A percentile compares a stretch with the other conserved stretches of the same genome.
Evolutionary conservation across 1,140 invertebrate species (phyloP).

Genomic region (Cydia fagiglandana): DNA sequence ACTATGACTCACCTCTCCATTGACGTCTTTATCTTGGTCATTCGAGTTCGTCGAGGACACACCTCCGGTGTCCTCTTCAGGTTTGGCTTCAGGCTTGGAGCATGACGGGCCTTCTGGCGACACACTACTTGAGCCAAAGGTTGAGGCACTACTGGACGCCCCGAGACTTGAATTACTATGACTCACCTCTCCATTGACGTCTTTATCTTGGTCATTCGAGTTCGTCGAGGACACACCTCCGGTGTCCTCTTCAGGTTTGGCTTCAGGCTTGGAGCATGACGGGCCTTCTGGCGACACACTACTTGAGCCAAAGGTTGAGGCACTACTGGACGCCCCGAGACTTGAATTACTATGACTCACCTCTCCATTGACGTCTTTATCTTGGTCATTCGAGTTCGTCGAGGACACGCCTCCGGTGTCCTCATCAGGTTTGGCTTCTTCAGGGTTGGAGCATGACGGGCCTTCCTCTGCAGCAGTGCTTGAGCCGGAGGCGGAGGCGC

Average conservation of each 20-base stretch:
- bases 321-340: conserved; percentile 59
- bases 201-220: conserved; percentile 67
- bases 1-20: conserved; percentile 62
- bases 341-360: conserved; percentile 42
- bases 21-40: conserved; percentile 66
- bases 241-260: conserved; percentile 63
- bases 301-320: conserved; percentile 60
- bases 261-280: conserved; percentile 65
- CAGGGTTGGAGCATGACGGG: conserved; percentile 67
- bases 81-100: conserved; percentile 61
- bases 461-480: conserved; percentile 50
- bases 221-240: conserved; percentile 74
- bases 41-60: conserved; percentile 73
- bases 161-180: conserved; percentile 37
- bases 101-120: conserved; percentile 55
- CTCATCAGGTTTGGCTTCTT: conserved; percentile 57
- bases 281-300: conserved; percentile 54
- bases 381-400: conserved; percentile 69
- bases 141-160: conserved; percentile 57
- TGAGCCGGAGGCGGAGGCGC: conserved; percentile 57
- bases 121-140: conserved; percentile 66
- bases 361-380: conserved; percentile 71
- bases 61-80: conserved; percentile 68
- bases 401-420: conserved; percentile 73
- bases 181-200: conserved; percentile 69